Percentiles rank a stretch among this genome's conserved stretches.
phyloP scores from a whole-genome alignment of 1,140 invertebrate species.

The Bombus huntii region DNA sequence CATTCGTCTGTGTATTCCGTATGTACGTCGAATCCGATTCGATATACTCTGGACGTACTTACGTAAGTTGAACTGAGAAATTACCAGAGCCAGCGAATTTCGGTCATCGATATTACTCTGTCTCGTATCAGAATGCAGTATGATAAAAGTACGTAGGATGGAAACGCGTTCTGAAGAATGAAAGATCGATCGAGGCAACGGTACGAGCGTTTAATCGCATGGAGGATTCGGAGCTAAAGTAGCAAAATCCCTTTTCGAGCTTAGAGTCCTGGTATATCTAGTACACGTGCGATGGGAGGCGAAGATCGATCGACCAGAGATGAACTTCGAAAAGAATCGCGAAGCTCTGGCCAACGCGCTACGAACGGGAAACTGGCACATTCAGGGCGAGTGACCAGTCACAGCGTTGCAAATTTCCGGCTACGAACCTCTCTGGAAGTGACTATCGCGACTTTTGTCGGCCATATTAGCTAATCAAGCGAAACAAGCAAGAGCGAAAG shows the following conservation, averaged over 20 bases:
- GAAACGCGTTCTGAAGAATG: not conserved
- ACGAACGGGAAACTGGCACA: not conserved
- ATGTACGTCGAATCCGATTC: no score
- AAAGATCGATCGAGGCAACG: not conserved
- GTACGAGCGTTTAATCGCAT: slow-evolving; percentile 30
- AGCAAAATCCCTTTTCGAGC: not conserved
- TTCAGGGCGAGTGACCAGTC: not conserved
- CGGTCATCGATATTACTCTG: not conserved
- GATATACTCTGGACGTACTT: no score
- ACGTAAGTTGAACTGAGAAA: not conserved
- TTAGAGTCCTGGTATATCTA: not conserved
- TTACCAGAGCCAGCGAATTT: not conserved
- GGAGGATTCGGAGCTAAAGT: slow-evolving; percentile 5
- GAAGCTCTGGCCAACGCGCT: not conserved
- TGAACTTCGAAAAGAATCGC: not conserved
- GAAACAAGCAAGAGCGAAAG: not conserved
- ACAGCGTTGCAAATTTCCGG: not conserved
- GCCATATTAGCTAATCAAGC: slow-evolving; percentile 23
- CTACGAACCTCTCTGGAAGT: not conserved
- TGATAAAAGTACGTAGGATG: not conserved
- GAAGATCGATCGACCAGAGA: not conserved
- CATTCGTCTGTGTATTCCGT: not conserved
- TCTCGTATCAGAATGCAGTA: not conserved
- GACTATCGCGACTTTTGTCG: slow-evolving; percentile 10
- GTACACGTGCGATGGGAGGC: not conserved